A percentile compares a stretch with the other conserved stretches of the same genome.
Evolutionary conservation across 2,888 invertebrate species (phyloP).

Genomic region (Agriopis marginaria): DNA sequence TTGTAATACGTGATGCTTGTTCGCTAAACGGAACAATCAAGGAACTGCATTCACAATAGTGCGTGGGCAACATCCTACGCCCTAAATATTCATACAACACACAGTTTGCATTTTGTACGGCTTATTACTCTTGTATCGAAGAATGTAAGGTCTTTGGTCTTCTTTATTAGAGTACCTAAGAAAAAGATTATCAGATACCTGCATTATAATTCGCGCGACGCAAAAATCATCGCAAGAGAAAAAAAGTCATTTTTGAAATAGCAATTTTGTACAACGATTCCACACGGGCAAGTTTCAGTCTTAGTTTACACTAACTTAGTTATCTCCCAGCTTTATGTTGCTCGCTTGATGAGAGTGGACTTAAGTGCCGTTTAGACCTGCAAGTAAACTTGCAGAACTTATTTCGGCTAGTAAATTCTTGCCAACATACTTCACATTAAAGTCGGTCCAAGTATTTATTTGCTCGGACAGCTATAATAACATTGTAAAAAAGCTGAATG

Average conservation of each 20-base stretch:
- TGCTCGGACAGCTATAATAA: no score
- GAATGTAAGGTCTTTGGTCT: not conserved
- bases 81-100: not conserved
- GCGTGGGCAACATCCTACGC: conserved; percentile 13
- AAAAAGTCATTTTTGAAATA: not conserved
- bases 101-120: conserved; percentile 1
- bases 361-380: not conserved
- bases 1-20: not conserved
- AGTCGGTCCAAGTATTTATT: no score
- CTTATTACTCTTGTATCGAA: not conserved
- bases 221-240: no score
- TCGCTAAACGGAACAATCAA: conserved; percentile 9
- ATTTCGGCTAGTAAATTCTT: not conserved
- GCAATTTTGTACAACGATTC: not conserved
- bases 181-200: no score
- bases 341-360: conserved; percentile 16
- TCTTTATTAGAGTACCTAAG: not conserved
- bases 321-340: conserved; percentile 27
- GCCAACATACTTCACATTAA: not conserved
- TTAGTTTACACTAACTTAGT: conserved; percentile 17
- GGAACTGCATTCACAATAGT: conserved; percentile 18
- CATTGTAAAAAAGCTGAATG: no score
- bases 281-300: conserved; percentile 8
- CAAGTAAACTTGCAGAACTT: not conserved
- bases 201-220: no score